These are phyloP conservation scores for Mungos mungo DNA, from an alignment of 2,113 vertebrate genomes.

Conservation along the genomic window DNA sequence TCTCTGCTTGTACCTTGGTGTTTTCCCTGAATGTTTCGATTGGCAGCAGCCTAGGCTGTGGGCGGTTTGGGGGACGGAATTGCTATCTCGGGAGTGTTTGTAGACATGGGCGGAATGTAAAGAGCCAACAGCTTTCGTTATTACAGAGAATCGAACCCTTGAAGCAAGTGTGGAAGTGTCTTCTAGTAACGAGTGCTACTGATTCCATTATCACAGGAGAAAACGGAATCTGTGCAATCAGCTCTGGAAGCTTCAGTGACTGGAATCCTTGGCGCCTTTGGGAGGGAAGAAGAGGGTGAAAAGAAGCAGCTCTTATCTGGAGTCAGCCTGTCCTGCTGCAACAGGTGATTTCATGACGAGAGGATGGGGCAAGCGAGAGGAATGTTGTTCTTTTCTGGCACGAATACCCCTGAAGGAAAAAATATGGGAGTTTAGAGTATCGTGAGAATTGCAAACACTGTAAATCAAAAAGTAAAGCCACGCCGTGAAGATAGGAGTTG, in stretches of 20 bases:
- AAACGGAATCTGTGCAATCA: neutral
- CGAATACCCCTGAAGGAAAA: neutral
- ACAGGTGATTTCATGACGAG: neutral
- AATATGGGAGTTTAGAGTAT: neutral
- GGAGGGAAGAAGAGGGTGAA: neutral
- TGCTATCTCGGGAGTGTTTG: neutral
- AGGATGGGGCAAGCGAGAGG: neutral
- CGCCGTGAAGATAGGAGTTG: neutral
- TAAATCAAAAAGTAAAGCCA: neutral
- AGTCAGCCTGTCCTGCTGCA: neutral
- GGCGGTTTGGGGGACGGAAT: neutral
- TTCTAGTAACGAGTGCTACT: neutral
- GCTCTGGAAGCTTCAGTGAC: neutral
- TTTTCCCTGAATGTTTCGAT: neutral
- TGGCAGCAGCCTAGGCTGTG: neutral
- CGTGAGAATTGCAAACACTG: neutral
- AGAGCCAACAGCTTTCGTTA: neutral
- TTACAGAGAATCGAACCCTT: constrained; percentile 20
- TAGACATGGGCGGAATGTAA: neutral
- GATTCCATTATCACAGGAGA: neutral
- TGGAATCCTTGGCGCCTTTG: neutral
- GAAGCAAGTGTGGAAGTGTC: neutral
- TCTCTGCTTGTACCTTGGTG: neutral
- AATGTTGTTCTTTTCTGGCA: neutral
- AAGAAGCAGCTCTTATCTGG: neutral